A percentile compares a stretch with the other conserved stretches of the same genome.
These are phyloP conservation scores for Spondyliosoma cantharus DNA, from an alignment of 2,797 vertebrate species.

Conservation along the genomic window DNA sequence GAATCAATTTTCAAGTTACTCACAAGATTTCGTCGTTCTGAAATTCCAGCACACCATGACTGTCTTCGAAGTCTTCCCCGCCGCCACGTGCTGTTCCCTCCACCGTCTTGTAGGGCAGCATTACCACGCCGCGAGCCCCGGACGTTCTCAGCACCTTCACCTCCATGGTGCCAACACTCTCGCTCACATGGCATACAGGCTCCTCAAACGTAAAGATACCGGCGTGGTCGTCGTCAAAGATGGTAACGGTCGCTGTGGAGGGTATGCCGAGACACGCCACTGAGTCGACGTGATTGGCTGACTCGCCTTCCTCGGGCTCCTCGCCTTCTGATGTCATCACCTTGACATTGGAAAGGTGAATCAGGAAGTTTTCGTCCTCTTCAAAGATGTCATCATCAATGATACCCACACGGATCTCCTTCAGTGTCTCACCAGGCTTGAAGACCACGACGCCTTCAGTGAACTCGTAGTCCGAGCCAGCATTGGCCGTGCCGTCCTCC, in stretches of 20 bases:
- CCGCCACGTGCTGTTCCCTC: constrained; percentile 94
- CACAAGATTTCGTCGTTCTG: constrained; percentile 99
- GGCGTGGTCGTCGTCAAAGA: constrained; percentile 98
- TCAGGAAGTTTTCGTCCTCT: constrained; percentile 98
- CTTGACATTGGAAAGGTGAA: constrained; percentile 93
- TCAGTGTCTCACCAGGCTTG: constrained; percentile 94
- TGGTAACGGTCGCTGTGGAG: constrained; percentile 93
- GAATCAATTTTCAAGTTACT: constrained; percentile 78
- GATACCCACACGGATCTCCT: constrained; percentile 96
- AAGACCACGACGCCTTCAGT: constrained; percentile 96
- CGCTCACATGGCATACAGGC: constrained; percentile 92
- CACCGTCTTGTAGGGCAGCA: constrained; percentile 95
- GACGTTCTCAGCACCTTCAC: constrained; percentile 97
- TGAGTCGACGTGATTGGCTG: constrained; percentile 86
- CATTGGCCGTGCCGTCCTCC: constrained; percentile 97
- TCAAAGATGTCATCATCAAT: constrained; percentile 99
- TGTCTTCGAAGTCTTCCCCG: constrained; percentile 98
- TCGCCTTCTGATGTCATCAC: constrained; percentile 87
- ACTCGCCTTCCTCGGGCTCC: constrained; percentile 83
- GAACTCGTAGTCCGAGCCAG: constrained; percentile 98
- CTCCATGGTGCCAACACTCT: constrained; percentile 97
- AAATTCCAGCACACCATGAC: constrained; percentile 94
- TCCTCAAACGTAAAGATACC: constrained; percentile 99
- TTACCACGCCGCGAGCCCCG: constrained; percentile 95
- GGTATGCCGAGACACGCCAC: constrained; percentile 91